phyloP scores from a whole-genome alignment of 2,888 invertebrate genomes.

The Meiosimyza decipiens region DNA sequence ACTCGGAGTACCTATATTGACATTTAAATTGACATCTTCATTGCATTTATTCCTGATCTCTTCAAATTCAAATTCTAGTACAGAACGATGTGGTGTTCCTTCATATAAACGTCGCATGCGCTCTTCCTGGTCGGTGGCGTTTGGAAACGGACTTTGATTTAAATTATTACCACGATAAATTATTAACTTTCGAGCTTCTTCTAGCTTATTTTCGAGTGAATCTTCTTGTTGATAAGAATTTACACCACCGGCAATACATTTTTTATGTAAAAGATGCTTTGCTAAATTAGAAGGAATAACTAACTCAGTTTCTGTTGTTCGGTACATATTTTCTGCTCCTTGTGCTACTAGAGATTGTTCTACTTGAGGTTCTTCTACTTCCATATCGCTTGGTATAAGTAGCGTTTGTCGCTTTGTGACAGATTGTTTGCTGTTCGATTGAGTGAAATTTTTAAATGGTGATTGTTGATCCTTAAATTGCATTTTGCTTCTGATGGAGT shows the following conservation, averaged over 20 bases:
- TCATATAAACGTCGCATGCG: constrained; percentile 30
- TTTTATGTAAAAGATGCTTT: constrained; percentile 14
- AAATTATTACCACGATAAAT: not conserved
- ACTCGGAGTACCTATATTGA: no score
- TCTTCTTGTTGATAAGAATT: constrained; percentile 14
- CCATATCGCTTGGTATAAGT: not conserved
- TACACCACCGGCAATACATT: constrained; percentile 12
- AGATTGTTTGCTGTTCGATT: no score
- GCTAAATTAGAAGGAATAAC: constrained; percentile 27
- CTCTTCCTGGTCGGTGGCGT: not conserved
- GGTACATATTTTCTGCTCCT: constrained; percentile 7
- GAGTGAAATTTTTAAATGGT: not conserved
- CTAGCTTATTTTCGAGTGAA: constrained; percentile 21
- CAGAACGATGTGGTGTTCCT: constrained; percentile 49
- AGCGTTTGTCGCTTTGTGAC: not conserved
- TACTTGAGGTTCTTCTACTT: not conserved
- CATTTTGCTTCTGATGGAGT: not conserved
- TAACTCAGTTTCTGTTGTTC: not conserved
- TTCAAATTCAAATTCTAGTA: constrained; percentile 49
- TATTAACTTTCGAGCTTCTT: constrained; percentile 26
- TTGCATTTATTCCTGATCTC: constrained; percentile 17
- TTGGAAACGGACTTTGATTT: not conserved
- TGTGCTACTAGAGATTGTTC: not conserved
- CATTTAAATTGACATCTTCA: not conserved
- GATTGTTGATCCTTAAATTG: not conserved